Conservation (phyloP, 2,113 vertebrate genomes). For the Xiphophorus maculatus region DNA sequence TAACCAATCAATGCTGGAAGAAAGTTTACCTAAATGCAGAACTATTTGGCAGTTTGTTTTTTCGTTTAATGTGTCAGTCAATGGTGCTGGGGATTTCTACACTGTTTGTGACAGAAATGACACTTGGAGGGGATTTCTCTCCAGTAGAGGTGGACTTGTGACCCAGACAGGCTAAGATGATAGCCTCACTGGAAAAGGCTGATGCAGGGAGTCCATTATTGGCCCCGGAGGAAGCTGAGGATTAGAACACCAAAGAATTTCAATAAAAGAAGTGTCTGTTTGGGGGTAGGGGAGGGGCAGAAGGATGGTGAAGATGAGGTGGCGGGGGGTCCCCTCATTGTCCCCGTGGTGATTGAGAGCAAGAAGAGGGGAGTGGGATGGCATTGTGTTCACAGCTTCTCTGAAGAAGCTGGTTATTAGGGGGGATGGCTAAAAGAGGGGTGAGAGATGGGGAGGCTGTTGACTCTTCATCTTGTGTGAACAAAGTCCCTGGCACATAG, state of each 20-base stretch:
- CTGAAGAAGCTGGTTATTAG: slow-evolving; percentile 79
- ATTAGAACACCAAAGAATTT: slow-evolving; percentile 87
- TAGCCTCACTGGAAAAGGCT: slow-evolving; percentile 82
- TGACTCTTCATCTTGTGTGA: slow-evolving; percentile 87
- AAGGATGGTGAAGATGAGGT: slow-evolving; percentile 54
- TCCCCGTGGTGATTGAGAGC: slow-evolving; percentile 83
- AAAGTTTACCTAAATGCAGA: not conserved
- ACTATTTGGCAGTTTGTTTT: not conserved
- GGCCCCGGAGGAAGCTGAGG: slow-evolving; percentile 84
- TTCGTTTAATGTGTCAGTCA: not conserved
- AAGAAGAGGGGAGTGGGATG: slow-evolving; percentile 78
- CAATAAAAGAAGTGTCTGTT: slow-evolving; percentile 88
- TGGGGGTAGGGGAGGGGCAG: slow-evolving; percentile 77
- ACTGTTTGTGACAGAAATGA: slow-evolving; percentile 47
- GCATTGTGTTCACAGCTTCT: slow-evolving; percentile 80
- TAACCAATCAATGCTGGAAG: not conserved
- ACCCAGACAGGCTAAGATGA: slow-evolving; percentile 72
- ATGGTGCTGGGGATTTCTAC: not conserved
- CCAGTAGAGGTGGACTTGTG: slow-evolving; percentile 73
- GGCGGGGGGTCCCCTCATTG: slow-evolving; percentile 72
- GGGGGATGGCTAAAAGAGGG: slow-evolving; percentile 72
- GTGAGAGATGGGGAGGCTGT: slow-evolving; percentile 79
- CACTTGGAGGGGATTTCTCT: slow-evolving; percentile 29
- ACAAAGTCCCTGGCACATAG: slow-evolving; percentile 81
- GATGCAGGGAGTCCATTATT: slow-evolving; percentile 84